Evolutionary conservation across 2,888 invertebrate genomes (phyloP).

Genomic region (Polydrusus cervinus): DNA sequence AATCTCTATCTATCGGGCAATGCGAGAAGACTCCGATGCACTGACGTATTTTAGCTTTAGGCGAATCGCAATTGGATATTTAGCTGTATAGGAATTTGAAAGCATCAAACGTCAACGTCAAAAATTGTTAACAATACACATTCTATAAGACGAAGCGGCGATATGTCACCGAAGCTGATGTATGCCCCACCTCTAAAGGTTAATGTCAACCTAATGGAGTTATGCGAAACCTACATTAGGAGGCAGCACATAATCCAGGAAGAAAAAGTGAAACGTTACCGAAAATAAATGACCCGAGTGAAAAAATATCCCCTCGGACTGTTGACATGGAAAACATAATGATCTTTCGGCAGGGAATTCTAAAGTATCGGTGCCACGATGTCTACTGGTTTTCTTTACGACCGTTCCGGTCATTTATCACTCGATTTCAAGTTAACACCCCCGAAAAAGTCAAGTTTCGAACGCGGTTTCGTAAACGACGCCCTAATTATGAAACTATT

Average conservation of each 20-base stretch:
- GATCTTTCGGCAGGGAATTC: conserved; percentile 52
- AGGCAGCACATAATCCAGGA: conserved; percentile 2
- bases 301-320: conserved; percentile 53
- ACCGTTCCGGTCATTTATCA: conserved; percentile 52
- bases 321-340: conserved; percentile 55
- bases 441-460: conserved; percentile 42
- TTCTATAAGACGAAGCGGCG: too few relatives aligned
- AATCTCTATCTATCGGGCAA: too few relatives aligned
- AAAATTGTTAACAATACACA: too few relatives aligned
- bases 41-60: too few relatives aligned
- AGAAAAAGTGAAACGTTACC: conserved; percentile 46
- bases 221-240: conserved; percentile 10
- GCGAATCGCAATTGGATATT: too few relatives aligned
- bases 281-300: conserved; percentile 53
- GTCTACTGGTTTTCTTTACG: conserved; percentile 53
- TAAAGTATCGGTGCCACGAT: conserved; percentile 52
- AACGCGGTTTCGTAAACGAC: conserved; percentile 3
- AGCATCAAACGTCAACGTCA: too few relatives aligned
- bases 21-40: too few relatives aligned
- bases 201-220: conserved; percentile 9
- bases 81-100: too few relatives aligned
- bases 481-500: background rate
- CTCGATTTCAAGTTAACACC: conserved; percentile 49
- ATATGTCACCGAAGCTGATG: background rate
- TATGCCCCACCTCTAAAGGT: conserved; percentile 1